Conservation (phyloP, 1,140 invertebrate species). For the Eriosoma lanigerum region DNA sequence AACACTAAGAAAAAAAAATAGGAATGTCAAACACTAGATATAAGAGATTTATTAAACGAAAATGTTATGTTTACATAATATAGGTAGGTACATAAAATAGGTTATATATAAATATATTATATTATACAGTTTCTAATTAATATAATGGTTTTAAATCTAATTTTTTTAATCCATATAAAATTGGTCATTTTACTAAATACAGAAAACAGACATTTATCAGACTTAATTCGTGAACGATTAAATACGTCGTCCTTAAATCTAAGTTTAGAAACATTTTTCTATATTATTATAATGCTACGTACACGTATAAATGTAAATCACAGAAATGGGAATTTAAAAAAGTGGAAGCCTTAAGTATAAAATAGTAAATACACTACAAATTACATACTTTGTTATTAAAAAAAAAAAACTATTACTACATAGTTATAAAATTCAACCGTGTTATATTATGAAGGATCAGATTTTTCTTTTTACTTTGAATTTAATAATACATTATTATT, state of each 20-base stretch:
- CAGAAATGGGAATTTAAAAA: slow-evolving; percentile 24
- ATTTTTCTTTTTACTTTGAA: too few species aligned
- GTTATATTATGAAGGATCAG: not conserved
- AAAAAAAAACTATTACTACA: not conserved
- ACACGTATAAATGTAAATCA: slow-evolving; percentile 36
- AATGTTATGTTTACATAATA: not conserved
- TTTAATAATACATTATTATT: too few species aligned
- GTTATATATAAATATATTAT: too few species aligned
- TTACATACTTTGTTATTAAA: not conserved
- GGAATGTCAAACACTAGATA: too few species aligned
- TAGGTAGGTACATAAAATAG: slow-evolving; percentile 23
- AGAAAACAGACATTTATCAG: slow-evolving; percentile 30
- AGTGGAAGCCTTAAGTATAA: slow-evolving; percentile 36
- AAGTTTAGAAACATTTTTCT: not conserved
- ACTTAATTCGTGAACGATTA: slow-evolving; percentile 43
- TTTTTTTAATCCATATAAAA: slow-evolving; percentile 3
- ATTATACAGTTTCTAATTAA: too few species aligned
- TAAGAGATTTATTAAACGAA: slow-evolving; percentile 17
- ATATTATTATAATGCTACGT: slow-evolving; percentile 6
- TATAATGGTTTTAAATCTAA: slow-evolving; percentile 10
- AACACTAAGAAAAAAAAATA: too few species aligned
- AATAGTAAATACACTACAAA: slow-evolving; percentile 7
- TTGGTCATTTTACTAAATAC: slow-evolving; percentile 40
- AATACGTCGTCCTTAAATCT: slow-evolving; percentile 8
- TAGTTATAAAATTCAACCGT: not conserved